A percentile compares a stretch with the other conserved stretches of the same genome.
phyloP scores from a whole-genome alignment of 2,797 vertebrate genomes.

The Semaprochilodus insignis region DNA sequence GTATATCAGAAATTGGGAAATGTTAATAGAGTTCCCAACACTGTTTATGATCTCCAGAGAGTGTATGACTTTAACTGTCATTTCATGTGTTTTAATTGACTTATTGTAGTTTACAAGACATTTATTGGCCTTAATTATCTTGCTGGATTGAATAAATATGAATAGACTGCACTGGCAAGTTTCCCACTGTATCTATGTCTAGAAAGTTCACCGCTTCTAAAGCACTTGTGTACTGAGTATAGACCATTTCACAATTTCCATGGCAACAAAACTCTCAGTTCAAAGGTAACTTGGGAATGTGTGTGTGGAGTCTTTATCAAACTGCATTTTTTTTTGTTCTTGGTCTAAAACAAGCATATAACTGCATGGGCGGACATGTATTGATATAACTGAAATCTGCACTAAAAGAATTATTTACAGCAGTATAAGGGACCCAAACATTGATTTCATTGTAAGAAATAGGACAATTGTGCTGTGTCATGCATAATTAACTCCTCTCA shows the following conservation, averaged over 20 bases:
- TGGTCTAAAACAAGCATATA: conserved; percentile 5
- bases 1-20: neutral
- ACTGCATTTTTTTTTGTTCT: conserved; percentile 17
- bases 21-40: neutral
- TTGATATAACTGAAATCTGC: conserved; percentile 5
- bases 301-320: conserved; percentile 43
- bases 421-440: neutral
- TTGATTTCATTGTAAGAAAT: neutral
- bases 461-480: neutral
- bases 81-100: neutral
- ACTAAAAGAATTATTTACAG: neutral
- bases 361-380: neutral
- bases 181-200: conserved; percentile 31
- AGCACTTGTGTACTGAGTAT: conserved; percentile 35
- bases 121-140: conserved; percentile 19
- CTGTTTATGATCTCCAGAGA: neutral
- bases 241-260: conserved; percentile 55
- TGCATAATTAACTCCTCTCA: neutral
- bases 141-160: conserved; percentile 3
- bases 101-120: neutral
- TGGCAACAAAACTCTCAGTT: conserved; percentile 57
- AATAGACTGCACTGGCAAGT: conserved; percentile 19
- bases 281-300: conserved; percentile 50
- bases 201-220: conserved; percentile 27
- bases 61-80: neutral